phyloP scores from a whole-genome alignment of 2,888 invertebrate genomes.

The Xylota segnis region DNA sequence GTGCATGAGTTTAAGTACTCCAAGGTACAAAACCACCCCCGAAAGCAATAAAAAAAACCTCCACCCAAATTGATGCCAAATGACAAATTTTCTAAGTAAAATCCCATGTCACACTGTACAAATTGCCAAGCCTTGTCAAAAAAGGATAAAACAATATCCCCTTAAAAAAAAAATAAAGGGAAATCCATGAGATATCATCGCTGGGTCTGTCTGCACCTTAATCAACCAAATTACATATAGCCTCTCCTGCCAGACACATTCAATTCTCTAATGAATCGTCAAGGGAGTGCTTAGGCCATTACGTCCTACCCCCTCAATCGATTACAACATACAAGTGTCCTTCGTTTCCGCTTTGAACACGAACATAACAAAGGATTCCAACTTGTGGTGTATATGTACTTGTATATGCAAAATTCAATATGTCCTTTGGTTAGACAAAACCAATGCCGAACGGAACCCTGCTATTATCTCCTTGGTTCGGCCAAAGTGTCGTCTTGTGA shows the following conservation, averaged over 20 bases:
- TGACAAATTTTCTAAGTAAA: constrained; percentile 1
- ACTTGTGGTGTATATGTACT: too few species aligned
- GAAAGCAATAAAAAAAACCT: not conserved
- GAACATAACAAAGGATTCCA: constrained; percentile 25
- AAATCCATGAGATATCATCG: constrained; percentile 35
- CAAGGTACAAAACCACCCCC: not conserved
- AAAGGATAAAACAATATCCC: constrained; percentile 51
- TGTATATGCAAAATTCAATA: constrained; percentile 40
- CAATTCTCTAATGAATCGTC: constrained; percentile 55
- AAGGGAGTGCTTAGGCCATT: constrained; percentile 37
- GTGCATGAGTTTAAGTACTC: not conserved
- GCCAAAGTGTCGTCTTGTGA: not conserved
- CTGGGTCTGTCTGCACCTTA: constrained; percentile 40
- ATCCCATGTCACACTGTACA: constrained; percentile 10
- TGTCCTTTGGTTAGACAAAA: constrained; percentile 58
- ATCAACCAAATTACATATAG: constrained; percentile 54
- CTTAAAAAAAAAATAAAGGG: constrained; percentile 3
- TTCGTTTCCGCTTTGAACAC: constrained; percentile 16
- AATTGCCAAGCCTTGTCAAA: constrained; percentile 42
- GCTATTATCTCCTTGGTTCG: constrained; percentile 11
- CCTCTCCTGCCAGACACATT: constrained; percentile 27
- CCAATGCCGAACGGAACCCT: constrained; percentile 51
- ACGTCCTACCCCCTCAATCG: constrained; percentile 39
- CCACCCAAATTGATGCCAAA: constrained; percentile 17
- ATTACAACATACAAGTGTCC: constrained; percentile 33